A percentile compares a stretch with the other conserved stretches of the same genome.
phyloP scores from a whole-genome alignment of 2,113 vertebrate genomes.

The Conger conger region DNA sequence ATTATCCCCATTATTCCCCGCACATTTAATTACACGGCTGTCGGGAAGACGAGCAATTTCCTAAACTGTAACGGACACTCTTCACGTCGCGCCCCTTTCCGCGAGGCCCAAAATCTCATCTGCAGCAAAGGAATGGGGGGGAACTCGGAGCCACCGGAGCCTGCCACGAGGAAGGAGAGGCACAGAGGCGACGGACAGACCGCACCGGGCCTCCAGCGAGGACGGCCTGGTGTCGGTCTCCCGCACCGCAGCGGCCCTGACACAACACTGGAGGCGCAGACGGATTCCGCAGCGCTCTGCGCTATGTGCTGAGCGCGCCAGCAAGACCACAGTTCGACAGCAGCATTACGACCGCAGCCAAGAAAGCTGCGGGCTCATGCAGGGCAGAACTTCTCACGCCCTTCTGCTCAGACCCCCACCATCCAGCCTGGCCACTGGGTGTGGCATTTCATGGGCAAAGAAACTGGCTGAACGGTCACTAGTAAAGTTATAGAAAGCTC shows the following conservation, averaged over 20 bases:
- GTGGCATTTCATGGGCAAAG: background rate
- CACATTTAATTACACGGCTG: background rate
- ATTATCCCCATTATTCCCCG: background rate
- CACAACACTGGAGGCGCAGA: background rate
- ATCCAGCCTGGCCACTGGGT: background rate
- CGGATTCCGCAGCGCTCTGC: background rate
- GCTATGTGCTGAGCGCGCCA: background rate
- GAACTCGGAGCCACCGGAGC: background rate
- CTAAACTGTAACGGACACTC: background rate
- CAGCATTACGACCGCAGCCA: background rate
- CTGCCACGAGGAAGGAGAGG: background rate
- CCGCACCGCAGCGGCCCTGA: background rate
- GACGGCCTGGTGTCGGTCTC: background rate
- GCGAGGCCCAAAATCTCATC: background rate
- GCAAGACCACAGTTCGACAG: background rate
- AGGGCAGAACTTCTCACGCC: background rate
- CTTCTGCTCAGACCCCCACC: background rate
- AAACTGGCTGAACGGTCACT: background rate
- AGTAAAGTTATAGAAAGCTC: too few species aligned
- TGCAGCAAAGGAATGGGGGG: background rate
- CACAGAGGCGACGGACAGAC: background rate
- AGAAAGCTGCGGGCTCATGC: background rate
- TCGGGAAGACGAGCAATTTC: slow-evolving; percentile 8
- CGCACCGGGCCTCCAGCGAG: background rate
- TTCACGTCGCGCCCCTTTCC: background rate